Evolutionary conservation across 1,140 invertebrate genomes (phyloP).

Genomic region (Sitophilus oryzae): DNA sequence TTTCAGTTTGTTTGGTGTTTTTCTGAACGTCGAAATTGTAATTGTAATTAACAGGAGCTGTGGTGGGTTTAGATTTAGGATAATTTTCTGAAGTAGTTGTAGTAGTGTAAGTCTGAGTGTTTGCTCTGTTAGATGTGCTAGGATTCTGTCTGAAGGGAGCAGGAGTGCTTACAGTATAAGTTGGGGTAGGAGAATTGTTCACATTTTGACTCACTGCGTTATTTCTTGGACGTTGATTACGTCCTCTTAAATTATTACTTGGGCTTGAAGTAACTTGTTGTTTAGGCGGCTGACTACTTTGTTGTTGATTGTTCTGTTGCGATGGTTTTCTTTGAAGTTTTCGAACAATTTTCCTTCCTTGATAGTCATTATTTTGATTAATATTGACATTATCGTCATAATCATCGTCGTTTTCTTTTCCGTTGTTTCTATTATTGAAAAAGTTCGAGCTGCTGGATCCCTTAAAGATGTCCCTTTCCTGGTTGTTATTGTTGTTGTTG

Average conservation of each 20-base stretch:
- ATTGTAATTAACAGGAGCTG: neutral
- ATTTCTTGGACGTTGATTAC: conserved; percentile 26
- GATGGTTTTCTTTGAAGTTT: conserved; percentile 40
- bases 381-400: conserved; percentile 45
- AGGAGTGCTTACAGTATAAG: conserved; percentile 36
- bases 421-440: conserved; percentile 57
- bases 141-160: conserved; percentile 38
- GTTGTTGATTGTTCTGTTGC: conserved; percentile 31
- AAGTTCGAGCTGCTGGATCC: conserved; percentile 64
- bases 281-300: conserved; percentile 28
- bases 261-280: conserved; percentile 18
- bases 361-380: conserved; percentile 40
- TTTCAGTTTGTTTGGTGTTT: conserved; percentile 22
- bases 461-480: conserved; percentile 50
- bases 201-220: conserved; percentile 21
- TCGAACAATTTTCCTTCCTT: conserved; percentile 40
- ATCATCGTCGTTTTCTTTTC: conserved; percentile 54
- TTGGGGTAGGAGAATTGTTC: conserved; percentile 24
- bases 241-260: conserved; percentile 36
- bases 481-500: conserved; percentile 35
- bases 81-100: conserved; percentile 35
- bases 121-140: conserved; percentile 20
- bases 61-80: conserved; percentile 22
- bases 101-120: conserved; percentile 8
- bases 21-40: conserved; percentile 29